Percentiles rank a stretch among this genome's conserved stretches.
Evolutionary conservation across 2,113 vertebrate species (phyloP).

Genomic region (Hemiprocne comata): DNA sequence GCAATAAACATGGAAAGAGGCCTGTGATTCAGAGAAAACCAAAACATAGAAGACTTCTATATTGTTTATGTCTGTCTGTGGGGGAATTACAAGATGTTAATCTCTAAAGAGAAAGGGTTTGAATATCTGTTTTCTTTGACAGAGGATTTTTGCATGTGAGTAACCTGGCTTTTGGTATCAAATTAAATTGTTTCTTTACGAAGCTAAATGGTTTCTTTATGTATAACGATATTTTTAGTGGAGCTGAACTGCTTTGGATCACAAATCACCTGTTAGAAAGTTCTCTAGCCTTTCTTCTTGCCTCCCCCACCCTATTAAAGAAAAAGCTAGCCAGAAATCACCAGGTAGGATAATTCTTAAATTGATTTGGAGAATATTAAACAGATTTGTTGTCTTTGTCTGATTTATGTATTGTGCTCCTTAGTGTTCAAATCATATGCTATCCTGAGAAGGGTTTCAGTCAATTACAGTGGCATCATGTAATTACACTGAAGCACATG

Average conservation of each 20-base stretch:
- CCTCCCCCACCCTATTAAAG: fast-evolving
- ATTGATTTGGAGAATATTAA: neutral
- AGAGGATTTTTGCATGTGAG: conserved; percentile 11
- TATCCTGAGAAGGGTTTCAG: neutral
- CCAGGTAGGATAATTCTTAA: neutral
- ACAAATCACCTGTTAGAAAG: neutral
- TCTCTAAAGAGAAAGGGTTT: neutral
- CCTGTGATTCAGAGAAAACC: neutral
- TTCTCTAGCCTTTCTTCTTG: neutral
- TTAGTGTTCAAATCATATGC: neutral
- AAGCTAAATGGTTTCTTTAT: neutral
- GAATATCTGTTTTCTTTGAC: neutral
- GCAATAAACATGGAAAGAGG: neutral
- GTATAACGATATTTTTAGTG: neutral
- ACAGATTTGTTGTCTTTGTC: neutral
- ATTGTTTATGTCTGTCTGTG: neutral
- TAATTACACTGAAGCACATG: conserved; percentile 26
- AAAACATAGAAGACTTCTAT: neutral
- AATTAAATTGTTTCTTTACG: neutral
- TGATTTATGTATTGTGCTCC: neutral
- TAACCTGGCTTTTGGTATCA: neutral
- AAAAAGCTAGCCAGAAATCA: neutral
- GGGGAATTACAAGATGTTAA: neutral
- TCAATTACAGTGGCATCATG: neutral
- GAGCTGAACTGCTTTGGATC: neutral